Evolutionary conservation across 2,888 invertebrate species (phyloP), one percentile per base, ranked within the genome.

Genomic region (Macaria notata): DNA sequence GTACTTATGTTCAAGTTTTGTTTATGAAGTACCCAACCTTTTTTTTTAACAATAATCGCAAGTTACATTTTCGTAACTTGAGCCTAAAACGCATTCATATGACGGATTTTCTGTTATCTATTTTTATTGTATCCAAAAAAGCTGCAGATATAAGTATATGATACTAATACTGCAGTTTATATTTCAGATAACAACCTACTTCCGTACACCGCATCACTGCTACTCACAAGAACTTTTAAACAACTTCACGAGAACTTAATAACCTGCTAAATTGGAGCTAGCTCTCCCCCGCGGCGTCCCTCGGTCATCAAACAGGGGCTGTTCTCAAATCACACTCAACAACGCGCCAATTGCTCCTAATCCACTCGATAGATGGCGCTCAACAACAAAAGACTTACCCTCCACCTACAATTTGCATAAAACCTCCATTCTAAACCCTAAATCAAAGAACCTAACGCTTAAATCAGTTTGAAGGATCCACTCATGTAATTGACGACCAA

Each of bases 311-410:
- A 69, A 63, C 54, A 66, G 57, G 65, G 63, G 59, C 51, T 48
- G 70, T 72, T 76, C 79, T 78, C 76, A 79, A 81, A 79, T 79
- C 80, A 76, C 83, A 79, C 84, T 84, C 79, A 65, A 76, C 73
- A 71, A 72, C 69, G 74, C 73, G 81, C 78, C 83, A 87, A 86
- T 87, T 84, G 81, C 86, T 85, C 82, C 82, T 85, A 86, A 87
- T 87, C 86, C 84, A 84, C 83, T 87, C 76, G 71, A 84, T 77
- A 78, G 78, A 84, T 79, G 80, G 78, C 78, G 75, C 68, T 75
- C 72, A 67, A 78, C 76, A 78, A 78, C 83, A 83, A 81, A 81
- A 79, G 75, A 68, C 70, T 66, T 61, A 60, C 66, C 72, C 66
- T 71, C 69, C 54, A 54, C 53, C 58, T 69, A 66, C 67, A 55